phyloP scores from a whole-genome alignment of 1,140 invertebrate genomes.

The Holotrichia oblita region DNA sequence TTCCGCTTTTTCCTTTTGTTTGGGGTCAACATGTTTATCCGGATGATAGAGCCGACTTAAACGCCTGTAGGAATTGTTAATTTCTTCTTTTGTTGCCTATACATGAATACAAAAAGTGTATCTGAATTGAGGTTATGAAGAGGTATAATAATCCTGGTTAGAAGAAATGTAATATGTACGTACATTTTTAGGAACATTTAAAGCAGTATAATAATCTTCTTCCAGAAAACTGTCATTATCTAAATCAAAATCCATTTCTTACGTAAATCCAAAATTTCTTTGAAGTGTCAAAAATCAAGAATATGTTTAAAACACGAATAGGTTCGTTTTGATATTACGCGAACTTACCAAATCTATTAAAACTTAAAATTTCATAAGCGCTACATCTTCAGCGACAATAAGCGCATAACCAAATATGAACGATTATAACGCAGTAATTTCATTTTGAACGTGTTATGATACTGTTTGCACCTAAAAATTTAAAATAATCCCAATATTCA shows the following conservation, averaged over 20 bases:
- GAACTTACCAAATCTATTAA: no score
- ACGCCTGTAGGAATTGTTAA: conserved; percentile 88
- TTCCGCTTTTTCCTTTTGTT: conserved; percentile 87
- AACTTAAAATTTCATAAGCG: no score
- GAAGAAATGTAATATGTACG: conserved; percentile 56
- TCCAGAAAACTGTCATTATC: conserved; percentile 66
- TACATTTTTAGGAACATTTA: conserved; percentile 88
- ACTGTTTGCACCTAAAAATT: no score
- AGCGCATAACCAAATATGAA: no score
- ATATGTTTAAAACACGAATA: neutral
- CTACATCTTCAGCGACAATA: no score
- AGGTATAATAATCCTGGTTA: conserved; percentile 28
- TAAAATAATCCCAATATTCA: no score
- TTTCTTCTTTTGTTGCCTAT: conserved; percentile 88
- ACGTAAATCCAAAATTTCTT: neutral
- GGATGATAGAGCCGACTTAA: conserved; percentile 94
- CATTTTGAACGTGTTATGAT: no score
- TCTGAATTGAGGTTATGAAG: conserved; percentile 30
- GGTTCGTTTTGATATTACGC: neutral
- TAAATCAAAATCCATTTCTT: conserved; percentile 58
- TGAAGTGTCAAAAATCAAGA: neutral
- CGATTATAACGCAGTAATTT: no score
- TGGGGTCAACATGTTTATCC: conserved; percentile 88
- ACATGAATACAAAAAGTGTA: conserved; percentile 31
- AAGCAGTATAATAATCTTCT: conserved; percentile 91